Conservation (phyloP, 2,797 vertebrate species). For the Poecilia wingei region DNA sequence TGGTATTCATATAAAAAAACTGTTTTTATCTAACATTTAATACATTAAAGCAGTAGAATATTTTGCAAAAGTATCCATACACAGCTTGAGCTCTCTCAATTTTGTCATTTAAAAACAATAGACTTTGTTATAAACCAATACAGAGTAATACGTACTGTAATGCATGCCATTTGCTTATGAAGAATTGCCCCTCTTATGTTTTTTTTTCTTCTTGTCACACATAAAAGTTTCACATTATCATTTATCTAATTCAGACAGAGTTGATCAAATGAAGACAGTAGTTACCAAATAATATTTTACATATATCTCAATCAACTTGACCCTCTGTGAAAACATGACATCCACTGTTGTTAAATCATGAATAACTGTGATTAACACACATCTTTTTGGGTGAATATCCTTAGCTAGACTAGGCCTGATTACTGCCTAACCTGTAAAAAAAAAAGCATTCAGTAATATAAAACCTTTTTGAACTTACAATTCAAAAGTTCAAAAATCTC, state of each 20-base stretch:
- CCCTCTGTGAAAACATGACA: not conserved
- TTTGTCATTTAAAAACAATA: not conserved
- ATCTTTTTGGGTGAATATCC: not conserved
- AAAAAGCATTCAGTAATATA: not conserved
- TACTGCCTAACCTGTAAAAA: not conserved
- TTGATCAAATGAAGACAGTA: not conserved
- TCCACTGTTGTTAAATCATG: not conserved
- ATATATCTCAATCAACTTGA: not conserved
- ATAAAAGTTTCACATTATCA: not conserved
- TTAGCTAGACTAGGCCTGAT: not conserved
- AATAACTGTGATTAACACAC: not conserved
- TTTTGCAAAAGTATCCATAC: not conserved
- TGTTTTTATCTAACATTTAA: slow-evolving; percentile 45
- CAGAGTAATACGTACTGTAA: not conserved
- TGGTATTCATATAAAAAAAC: slow-evolving; percentile 29
- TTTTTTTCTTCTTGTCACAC: not conserved
- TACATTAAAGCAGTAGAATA: slow-evolving; percentile 7
- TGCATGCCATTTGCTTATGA: not conserved
- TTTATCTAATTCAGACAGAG: not conserved
- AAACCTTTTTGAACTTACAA: not conserved
- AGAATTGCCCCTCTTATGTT: not conserved
- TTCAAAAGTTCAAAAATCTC: not conserved
- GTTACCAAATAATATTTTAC: not conserved
- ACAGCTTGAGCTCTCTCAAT: not conserved
- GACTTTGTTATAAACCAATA: not conserved